Evolutionary conservation across 2,888 invertebrate genomes (phyloP).

Genomic region (Ormyrus rosae): DNA sequence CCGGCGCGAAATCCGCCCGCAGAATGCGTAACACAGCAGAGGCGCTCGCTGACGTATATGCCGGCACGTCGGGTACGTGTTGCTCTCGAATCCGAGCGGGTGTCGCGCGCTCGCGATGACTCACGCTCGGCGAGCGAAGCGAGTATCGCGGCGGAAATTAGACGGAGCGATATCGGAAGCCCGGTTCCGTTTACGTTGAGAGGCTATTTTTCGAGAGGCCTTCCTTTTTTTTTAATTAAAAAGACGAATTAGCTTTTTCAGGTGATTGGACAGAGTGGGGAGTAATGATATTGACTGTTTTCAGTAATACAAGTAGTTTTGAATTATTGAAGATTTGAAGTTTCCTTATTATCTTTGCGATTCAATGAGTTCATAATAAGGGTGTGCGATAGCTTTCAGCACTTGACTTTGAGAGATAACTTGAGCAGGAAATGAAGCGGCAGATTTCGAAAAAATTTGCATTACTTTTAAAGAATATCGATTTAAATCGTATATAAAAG

Average conservation of each 20-base stretch:
- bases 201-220: no score
- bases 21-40: neutral
- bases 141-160: no score
- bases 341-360: conserved; percentile 5
- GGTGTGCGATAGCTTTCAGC: conserved; percentile 9
- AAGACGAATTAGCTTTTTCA: no score
- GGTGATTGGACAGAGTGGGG: no score
- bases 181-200: no score
- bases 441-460: neutral
- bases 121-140: neutral
- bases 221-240: no score
- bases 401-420: conserved; percentile 40
- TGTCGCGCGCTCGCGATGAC: conserved; percentile 4
- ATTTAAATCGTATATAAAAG: no score
- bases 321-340: neutral
- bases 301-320: no score
- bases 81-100: neutral
- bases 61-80: conserved; percentile 26
- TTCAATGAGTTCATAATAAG: neutral
- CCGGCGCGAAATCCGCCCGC: neutral
- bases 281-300: no score
- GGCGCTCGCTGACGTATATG: conserved; percentile 37
- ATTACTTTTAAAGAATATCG: no score
- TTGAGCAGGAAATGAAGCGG: neutral
- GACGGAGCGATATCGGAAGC: no score